These are phyloP conservation scores for Diploscapter pachys DNA, from an alignment of 1,140 invertebrate genomes.

Conservation along the genomic window DNA sequence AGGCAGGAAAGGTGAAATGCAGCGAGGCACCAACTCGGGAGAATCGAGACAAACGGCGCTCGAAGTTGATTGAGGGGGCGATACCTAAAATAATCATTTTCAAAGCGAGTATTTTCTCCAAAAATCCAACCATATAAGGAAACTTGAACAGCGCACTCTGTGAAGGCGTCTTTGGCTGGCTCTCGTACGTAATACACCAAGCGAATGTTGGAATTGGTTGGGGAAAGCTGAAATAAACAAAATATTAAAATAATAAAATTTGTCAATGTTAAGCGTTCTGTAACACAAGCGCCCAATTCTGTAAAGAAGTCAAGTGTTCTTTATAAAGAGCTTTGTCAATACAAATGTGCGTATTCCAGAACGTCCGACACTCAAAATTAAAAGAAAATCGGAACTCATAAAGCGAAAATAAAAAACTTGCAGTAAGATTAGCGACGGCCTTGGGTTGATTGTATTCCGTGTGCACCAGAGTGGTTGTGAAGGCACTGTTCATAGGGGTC, in stretches of 20 bases:
- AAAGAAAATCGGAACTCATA: background rate
- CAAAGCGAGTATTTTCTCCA: background rate
- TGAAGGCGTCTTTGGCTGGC: constrained; percentile 37
- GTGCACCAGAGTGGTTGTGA: constrained; percentile 45
- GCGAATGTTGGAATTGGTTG: constrained; percentile 32
- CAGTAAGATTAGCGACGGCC: constrained; percentile 42
- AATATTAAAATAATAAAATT: background rate
- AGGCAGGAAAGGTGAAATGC: constrained; percentile 43
- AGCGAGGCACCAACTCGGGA: constrained; percentile 41
- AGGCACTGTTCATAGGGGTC: constrained; percentile 21
- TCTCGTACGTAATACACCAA: constrained; percentile 38
- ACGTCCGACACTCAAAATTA: no score
- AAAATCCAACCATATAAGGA: constrained; percentile 11
- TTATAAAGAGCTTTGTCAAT: no score
- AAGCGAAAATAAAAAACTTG: constrained; percentile 7
- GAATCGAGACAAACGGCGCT: constrained; percentile 43
- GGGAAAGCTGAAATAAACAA: constrained; percentile 32
- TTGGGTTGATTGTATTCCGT: constrained; percentile 54
- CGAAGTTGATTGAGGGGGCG: constrained; percentile 45
- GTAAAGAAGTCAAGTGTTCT: no score
- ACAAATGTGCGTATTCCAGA: no score
- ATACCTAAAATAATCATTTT: constrained; percentile 29
- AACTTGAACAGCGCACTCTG: constrained; percentile 28
- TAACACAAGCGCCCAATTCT: no score
- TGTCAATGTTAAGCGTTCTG: no score